Base-by-base conservation (phyloP, 2,888 invertebrate genomes). In the Hyalella azteca region DNA sequence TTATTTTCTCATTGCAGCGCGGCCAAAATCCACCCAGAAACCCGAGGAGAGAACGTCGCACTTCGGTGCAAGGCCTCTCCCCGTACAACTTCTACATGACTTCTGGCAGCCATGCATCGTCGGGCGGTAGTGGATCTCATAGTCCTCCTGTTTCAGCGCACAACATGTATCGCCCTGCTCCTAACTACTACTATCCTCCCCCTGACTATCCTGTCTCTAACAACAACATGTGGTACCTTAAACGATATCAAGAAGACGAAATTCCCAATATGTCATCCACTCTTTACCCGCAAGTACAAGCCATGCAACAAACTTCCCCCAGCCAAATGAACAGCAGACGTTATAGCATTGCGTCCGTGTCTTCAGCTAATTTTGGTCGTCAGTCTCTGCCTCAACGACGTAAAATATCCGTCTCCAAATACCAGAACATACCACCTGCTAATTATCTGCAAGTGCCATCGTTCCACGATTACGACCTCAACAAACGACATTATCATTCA, bases 401-500 rank as follows among this genome's bases (percentile, higher is more conserved):
- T 9, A 40, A 45, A 36, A 75, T 75, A 3, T 75, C 75, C 45
- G 75, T 75, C 22, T 75, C 75, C 32, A 75, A 75, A 29, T 75
- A 39, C 45, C 75, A 75, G n/a, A 45, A 75, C 29, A 75, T 75
- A 13, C 75, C 75, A 29, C 41, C 75, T 29, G 40, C 75, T 32
- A 75, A 75, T 45, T 75, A 75, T 39, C 45, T 75, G 40, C 41
- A 41, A 75, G 75, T 75, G 41, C 75, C 75, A 41, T 45, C 75
- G 13, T 75, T 75, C 22, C 75, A 75, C 22, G 45, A 75, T 7
- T 75, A 75, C 45, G 45, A 41, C 22, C n/a, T n/a, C n/a, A 41
- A 75, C 22, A 41, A 75, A 45, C 75, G 45, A 19, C 45, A n/a
- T 39, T 36, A 66, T n/a, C 36, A 66, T 36, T 36, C 32, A 7